Conservation (phyloP, 1,140 invertebrate species). For the Brachystomella parvula region DNA sequence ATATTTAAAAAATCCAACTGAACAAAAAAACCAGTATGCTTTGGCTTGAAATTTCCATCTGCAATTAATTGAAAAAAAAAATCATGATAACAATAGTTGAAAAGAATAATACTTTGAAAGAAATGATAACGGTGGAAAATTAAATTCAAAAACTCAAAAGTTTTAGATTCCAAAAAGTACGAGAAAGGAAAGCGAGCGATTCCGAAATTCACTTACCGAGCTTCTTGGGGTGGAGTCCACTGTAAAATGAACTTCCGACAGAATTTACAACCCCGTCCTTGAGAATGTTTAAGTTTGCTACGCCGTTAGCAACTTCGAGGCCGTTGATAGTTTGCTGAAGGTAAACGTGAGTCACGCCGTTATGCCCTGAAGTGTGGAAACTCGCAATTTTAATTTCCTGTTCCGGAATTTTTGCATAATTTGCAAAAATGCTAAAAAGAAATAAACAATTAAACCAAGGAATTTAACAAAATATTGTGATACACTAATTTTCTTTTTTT, state of each 20-base stretch:
- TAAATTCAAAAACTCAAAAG: neutral
- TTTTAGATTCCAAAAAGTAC: neutral
- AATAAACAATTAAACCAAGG: neutral
- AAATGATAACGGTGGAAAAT: neutral
- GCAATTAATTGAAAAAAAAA: neutral
- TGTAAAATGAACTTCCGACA: constrained; percentile 2
- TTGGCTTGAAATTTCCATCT: too few relatives aligned
- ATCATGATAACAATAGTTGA: neutral
- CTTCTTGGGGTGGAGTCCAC: neutral
- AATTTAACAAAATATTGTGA: neutral
- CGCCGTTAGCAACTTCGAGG: constrained; percentile 6
- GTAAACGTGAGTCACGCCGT: constrained; percentile 9
- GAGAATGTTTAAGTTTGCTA: constrained; percentile 1
- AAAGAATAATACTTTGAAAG: neutral
- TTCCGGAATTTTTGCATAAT: neutral
- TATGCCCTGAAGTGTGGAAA: neutral
- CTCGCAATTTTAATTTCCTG: neutral
- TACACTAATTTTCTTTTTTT: neutral
- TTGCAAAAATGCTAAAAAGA: neutral
- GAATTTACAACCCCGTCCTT: neutral
- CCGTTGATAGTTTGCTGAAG: constrained; percentile 6
- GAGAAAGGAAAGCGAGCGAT: neutral
- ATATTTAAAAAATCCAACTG: too few relatives aligned
- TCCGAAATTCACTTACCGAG: neutral
- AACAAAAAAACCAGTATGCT: too few relatives aligned